Conservation (phyloP, 1,140 invertebrate genomes). For the Scaptomyza graminum region DNA sequence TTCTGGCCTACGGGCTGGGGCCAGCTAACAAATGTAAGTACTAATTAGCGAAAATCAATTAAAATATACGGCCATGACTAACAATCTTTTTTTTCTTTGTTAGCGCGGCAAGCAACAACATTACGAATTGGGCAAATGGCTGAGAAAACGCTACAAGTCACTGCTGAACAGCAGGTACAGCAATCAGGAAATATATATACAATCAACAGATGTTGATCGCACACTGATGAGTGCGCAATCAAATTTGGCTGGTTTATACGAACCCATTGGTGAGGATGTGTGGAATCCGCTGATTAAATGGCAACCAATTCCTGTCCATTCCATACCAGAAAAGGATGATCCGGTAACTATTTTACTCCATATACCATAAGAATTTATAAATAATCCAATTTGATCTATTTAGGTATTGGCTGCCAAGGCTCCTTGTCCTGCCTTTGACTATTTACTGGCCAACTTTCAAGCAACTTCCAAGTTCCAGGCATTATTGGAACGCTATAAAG, state of each 20-base stretch:
- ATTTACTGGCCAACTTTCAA: conserved; percentile 85
- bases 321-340: conserved; percentile 88
- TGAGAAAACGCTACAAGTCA: conserved; percentile 89
- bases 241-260: conserved; percentile 93
- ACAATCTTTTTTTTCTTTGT: neutral
- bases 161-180: conserved; percentile 85
- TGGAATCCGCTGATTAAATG: conserved; percentile 90
- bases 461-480: conserved; percentile 86
- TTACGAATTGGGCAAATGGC: conserved; percentile 90
- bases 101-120: conserved; percentile 92
- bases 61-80: conserved; percentile 21
- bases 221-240: conserved; percentile 95
- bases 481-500: conserved; percentile 86
- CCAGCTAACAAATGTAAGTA: conserved; percentile 90
- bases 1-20: conserved; percentile 91
- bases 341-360: conserved; percentile 79
- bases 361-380: neutral
- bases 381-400: neutral
- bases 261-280: conserved; percentile 85
- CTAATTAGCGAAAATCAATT: neutral
- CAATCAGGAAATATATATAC: conserved; percentile 87
- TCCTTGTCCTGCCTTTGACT: conserved; percentile 87
- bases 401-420: conserved; percentile 86
- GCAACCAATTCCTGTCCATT: conserved; percentile 96
- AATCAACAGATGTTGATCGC: conserved; percentile 93